Conservation (phyloP, 2,113 vertebrate genomes). For the Rhinopithecus roxellana region DNA sequence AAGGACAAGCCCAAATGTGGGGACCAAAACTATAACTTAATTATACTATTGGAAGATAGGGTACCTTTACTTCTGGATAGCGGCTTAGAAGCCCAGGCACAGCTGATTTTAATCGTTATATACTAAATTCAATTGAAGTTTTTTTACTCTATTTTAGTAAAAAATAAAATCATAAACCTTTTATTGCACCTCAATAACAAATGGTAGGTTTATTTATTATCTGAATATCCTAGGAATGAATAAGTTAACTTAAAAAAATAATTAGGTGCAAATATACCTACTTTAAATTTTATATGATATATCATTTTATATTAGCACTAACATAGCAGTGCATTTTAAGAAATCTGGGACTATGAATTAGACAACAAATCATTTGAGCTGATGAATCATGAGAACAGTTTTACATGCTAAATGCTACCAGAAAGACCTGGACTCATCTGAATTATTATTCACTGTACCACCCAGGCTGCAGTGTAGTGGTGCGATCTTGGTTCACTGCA, state of each 20-base stretch:
- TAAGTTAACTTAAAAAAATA: not conserved
- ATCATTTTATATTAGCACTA: not conserved
- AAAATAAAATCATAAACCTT: not conserved
- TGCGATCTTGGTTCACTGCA: no score
- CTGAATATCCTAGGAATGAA: not conserved
- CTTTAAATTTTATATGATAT: conserved; percentile 21
- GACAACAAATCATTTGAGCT: not conserved
- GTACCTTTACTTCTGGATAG: not conserved
- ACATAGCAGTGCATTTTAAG: not conserved
- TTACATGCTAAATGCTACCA: conserved; percentile 18
- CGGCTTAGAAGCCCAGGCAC: not conserved
- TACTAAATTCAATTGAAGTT: not conserved
- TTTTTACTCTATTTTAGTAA: not conserved
- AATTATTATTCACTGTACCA: not conserved
- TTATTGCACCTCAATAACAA: conserved; percentile 1
- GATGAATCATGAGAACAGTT: not conserved
- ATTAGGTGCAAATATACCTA: not conserved
- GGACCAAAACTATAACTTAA: not conserved
- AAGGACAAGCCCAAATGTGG: not conserved
- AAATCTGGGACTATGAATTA: not conserved
- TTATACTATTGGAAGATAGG: not conserved
- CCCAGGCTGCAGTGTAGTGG: no score
- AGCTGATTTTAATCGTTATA: not conserved
- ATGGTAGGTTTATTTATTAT: not conserved
- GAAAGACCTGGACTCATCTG: not conserved